Percentiles rank a stretch among this genome's conserved stretches.
Conservation (phyloP, 2,797 vertebrate species). For the Apogon hyalosoma region DNA sequence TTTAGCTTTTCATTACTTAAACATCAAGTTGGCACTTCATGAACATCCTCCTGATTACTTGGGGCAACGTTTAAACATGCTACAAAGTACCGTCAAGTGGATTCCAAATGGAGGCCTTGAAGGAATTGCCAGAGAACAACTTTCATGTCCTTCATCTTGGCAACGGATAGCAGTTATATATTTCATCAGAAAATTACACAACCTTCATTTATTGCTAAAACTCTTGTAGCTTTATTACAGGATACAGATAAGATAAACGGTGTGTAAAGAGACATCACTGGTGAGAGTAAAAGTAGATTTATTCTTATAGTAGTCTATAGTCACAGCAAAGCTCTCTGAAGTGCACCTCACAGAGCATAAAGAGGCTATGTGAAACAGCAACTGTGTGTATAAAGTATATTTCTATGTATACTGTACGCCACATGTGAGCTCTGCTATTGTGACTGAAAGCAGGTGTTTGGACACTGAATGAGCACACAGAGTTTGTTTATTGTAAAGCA, state of each 20-base stretch:
- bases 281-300: slow-evolving; percentile 25
- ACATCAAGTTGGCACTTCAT: slow-evolving; percentile 68
- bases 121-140: slow-evolving; percentile 63
- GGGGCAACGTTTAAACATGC: slow-evolving; percentile 71
- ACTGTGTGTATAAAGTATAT: slow-evolving; percentile 24
- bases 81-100: slow-evolving; percentile 64
- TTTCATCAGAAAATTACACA: slow-evolving; percentile 58
- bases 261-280: slow-evolving; percentile 20
- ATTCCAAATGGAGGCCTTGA: slow-evolving; percentile 62
- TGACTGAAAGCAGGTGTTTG: slow-evolving; percentile 19
- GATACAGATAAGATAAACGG: slow-evolving; percentile 18
- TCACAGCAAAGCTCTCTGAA: slow-evolving; percentile 33
- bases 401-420: slow-evolving; percentile 3
- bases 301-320: slow-evolving; percentile 22
- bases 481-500: slow-evolving; percentile 26
- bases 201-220: slow-evolving; percentile 41
- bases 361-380: slow-evolving; percentile 31
- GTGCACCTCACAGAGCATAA: slow-evolving; percentile 37
- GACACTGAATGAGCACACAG: neutral
- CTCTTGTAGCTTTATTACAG: slow-evolving; percentile 12
- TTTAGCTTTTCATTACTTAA: slow-evolving; percentile 77
- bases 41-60: slow-evolving; percentile 65
- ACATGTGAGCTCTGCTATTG: slow-evolving; percentile 15
- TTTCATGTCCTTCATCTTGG: slow-evolving; percentile 63
- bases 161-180: slow-evolving; percentile 55